A percentile compares a stretch with the other conserved stretches of the same genome.
Conservation (phyloP, 2,888 invertebrate genomes). For the Plagodis pulveraria region DNA sequence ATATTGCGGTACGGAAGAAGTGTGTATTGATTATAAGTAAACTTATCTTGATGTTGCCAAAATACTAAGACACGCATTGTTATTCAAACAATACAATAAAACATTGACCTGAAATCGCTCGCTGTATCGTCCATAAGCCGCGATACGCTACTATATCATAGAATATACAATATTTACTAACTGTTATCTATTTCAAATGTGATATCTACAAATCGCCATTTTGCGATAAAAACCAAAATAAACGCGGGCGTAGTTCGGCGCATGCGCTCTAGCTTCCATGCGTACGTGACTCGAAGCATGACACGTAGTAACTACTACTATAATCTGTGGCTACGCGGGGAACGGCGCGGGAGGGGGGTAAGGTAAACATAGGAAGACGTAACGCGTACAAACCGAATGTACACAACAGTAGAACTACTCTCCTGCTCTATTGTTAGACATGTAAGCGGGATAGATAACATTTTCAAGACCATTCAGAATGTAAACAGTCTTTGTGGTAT, state of each 20-base stretch:
- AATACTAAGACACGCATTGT: slow-evolving; percentile 9
- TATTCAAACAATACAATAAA: slow-evolving; percentile 6
- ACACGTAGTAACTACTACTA: too few relatives aligned
- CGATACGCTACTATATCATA: slow-evolving; percentile 31
- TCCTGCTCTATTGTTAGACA: slow-evolving; percentile 20
- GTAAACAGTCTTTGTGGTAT: slow-evolving; percentile 8
- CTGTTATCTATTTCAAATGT: slow-evolving; percentile 86
- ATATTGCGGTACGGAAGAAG: too few relatives aligned
- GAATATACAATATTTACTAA: too few relatives aligned
- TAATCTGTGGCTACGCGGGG: slow-evolving; percentile 36
- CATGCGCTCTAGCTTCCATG: slow-evolving; percentile 66
- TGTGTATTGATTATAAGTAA: too few relatives aligned
- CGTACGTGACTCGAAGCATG: slow-evolving; percentile 81
- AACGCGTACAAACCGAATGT: slow-evolving; percentile 17
- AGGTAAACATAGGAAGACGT: slow-evolving; percentile 61
- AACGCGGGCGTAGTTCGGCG: slow-evolving; percentile 52
- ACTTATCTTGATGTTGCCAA: neutral
- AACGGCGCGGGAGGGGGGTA: slow-evolving; percentile 38
- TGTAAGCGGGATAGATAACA: slow-evolving; percentile 24
- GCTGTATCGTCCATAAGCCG: neutral
- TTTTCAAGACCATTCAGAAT: neutral
- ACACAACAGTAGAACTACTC: slow-evolving; percentile 13
- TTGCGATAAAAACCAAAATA: slow-evolving; percentile 70
- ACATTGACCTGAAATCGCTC: slow-evolving; percentile 19
- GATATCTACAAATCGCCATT: slow-evolving; percentile 64